Evolutionary conservation across 2,113 vertebrate species (phyloP), one percentile per base, ranked within the genome.

Genomic region (Mionectes macconnelli): DNA sequence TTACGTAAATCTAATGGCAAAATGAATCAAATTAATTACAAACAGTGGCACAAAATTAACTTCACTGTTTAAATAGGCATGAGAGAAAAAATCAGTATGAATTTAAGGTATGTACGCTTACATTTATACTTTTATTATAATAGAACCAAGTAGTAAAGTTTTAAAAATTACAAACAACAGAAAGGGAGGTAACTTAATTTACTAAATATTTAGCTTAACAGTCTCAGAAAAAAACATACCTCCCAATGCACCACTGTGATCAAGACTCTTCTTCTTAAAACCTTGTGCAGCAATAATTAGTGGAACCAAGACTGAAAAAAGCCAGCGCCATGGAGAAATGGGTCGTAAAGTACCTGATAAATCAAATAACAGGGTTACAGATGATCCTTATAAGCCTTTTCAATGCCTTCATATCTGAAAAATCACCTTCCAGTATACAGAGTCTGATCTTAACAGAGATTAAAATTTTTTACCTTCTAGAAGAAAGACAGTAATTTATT

Each of bases 261-360:
- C 99, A 64, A 99, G 98, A 86, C 99, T 99, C 95, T 98, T 98
- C 92, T 98, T 98, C 96, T 98, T 99, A 89, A 98, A 89, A 40
- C 98, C 99, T 84, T 98, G 97, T 45, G 91, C 80, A 19, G 97
- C 95, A 70, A 99, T 96, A 35, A 97, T 50, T 24, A 99, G 95
- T 20, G 99, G 98, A 96, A 99, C 93, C 85, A 99, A 50, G 89
- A 99, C 94, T 74, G 99, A 99, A 97, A 99, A 98, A 90, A 99
- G 95, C 99, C 99, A 99, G 28, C 99, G 98, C 99, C 99, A 99
- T 3, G 99, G 99, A 70, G 99, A 99, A 92, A 99, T 97, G 10
- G 99, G 99, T 60, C 96, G 98, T 59, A 99, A 94, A 14, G 98
- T 98, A 90, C 98, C 99, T 99, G 96, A 55, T 69, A 93, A 62